Base-by-base conservation (phyloP, 1,140 invertebrate species). In the Galleria mellonella region DNA sequence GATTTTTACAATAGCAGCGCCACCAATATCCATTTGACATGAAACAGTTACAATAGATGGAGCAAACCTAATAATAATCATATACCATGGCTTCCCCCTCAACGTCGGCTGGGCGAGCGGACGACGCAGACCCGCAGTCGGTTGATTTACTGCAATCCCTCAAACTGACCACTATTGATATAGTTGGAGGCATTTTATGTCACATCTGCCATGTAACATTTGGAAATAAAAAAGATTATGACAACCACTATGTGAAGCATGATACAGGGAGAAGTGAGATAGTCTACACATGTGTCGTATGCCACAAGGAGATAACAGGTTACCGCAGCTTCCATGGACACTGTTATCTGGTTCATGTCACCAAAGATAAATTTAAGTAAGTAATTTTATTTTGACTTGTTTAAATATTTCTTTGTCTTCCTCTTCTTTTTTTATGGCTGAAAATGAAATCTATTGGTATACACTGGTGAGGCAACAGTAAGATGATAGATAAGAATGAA, bases 301-400 rank as follows among this genome's bases (percentile, higher is more conserved):
- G 81, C 41, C 44, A 51, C n/a, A 78, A 75, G 38, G 62, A 78
- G 27, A 64, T 74, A 14, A 40, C 51, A 8, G 65, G 70, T 15
- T 84, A 84, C 43, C 66, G 69, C n/a, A 74, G 68, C 40, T 81
- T 84, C 55, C 68, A 74, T 30, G 71, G 72, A n/a, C 81, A 84
- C 51, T 84, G 81, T 55, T 84, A 83, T 38, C 57, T 52, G 12
- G 61, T 32, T 10, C 81, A 84, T 67, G 72, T 83, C 10, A 62
- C 61, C 9, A 84, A 79, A 51, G 63, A 72, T 28, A 72, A 62
- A 68, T 78, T 65, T 53, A 75, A 68, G 81, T 84, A 38, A 71
- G 81, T 76, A 48, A 31, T 4, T 31, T 31, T 31, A 2, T 10
- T 31, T 29, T 29, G 4, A 29, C 28, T 29, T 4, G 28, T n/a